Conservation (phyloP, 2,113 vertebrate species). For the Cryptoleucopteryx plumbea region DNA sequence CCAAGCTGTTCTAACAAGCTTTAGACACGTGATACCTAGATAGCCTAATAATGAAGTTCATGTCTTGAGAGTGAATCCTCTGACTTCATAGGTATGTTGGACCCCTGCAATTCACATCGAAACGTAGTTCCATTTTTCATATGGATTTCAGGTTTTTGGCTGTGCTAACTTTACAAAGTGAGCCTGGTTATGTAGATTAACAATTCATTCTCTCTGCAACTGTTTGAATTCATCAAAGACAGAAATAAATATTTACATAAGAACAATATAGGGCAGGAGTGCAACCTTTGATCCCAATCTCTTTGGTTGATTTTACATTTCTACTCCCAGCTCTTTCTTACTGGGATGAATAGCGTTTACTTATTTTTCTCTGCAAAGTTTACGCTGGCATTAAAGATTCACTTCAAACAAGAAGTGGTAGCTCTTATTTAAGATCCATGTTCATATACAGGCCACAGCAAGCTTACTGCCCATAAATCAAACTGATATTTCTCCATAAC, state of each 20-base stretch:
- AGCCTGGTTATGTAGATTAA: background rate
- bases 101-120: background rate
- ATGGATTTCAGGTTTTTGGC: background rate
- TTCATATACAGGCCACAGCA: background rate
- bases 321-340: background rate
- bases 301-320: background rate
- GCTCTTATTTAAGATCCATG: background rate
- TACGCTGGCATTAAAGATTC: background rate
- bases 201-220: background rate
- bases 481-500: background rate
- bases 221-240: background rate
- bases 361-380: background rate
- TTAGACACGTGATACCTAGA: fast-evolving
- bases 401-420: background rate
- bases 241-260: background rate
- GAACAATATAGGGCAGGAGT: background rate
- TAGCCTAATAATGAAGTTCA: background rate
- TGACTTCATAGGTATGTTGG: background rate
- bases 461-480: background rate
- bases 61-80: background rate
- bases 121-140: background rate
- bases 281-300: background rate
- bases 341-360: background rate
- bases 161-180: background rate
- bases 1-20: background rate